These are phyloP conservation scores for Agelastica alni DNA, from an alignment of 2,888 invertebrate species.

Conservation along the genomic window DNA sequence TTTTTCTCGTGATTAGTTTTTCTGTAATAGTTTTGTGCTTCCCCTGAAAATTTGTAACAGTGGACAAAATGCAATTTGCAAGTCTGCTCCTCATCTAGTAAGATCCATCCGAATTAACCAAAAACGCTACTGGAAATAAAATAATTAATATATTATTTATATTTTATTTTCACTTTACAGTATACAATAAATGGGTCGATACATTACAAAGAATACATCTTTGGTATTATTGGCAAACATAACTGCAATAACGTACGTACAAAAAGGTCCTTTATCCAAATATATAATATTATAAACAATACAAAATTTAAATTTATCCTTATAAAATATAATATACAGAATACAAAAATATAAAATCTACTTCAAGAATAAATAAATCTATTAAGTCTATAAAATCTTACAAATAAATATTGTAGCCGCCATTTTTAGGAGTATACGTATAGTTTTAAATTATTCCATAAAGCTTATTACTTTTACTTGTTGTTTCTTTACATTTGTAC, in stretches of 20 bases:
- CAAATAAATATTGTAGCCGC: slow-evolving; percentile 30
- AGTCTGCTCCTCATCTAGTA: no score
- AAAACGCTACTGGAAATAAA: no score
- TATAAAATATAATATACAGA: slow-evolving; percentile 12
- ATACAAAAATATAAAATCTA: slow-evolving; percentile 19
- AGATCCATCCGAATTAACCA: no score
- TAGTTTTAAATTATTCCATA: no score
- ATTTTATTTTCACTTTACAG: no score
- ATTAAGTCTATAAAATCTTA: slow-evolving; percentile 13
- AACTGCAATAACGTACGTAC: slow-evolving; percentile 24
- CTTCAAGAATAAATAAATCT: slow-evolving; percentile 5
- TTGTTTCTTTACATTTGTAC: no score
- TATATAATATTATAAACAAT: slow-evolving; percentile 9
- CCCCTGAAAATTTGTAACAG: no score
- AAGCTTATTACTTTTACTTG: no score
- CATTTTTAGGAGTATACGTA: slow-evolving; percentile 29
- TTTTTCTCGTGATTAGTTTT: no score
- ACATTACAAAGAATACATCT: slow-evolving; percentile 37
- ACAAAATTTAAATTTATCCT: background rate
- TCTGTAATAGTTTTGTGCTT: no score
- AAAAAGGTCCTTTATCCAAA: slow-evolving; percentile 22
- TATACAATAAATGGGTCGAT: slow-evolving; percentile 9
- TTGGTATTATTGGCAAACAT: slow-evolving; percentile 50
- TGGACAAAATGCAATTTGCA: no score
- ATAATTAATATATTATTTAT: no score